phyloP scores from a whole-genome alignment of 2,113 vertebrate genomes.

The Onychostruthus taczanowskii region DNA sequence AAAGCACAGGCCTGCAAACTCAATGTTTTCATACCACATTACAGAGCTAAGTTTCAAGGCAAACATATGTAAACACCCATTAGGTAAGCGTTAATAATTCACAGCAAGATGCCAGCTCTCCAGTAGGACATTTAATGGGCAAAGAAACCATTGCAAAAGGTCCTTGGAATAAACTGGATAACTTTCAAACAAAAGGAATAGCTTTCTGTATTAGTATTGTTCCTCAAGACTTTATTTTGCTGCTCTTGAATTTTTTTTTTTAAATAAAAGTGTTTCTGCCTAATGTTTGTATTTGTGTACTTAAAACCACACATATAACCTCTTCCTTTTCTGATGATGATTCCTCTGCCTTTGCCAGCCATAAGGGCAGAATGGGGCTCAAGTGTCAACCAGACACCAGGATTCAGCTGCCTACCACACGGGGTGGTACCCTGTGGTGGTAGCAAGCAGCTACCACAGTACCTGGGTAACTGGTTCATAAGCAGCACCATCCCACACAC shows the following conservation, averaged over 20 bases:
- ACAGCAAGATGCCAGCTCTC: conserved; percentile 14
- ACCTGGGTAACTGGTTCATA: neutral
- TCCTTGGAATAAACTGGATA: neutral
- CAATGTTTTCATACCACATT: neutral
- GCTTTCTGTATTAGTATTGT: neutral
- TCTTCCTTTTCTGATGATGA: neutral
- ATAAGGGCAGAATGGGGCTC: neutral
- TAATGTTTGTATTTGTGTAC: neutral
- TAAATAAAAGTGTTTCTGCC: neutral
- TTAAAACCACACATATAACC: neutral
- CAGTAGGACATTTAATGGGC: neutral
- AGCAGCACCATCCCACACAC: rapidly evolving
- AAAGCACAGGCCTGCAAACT: neutral
- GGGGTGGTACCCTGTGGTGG: neutral
- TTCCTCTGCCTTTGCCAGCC: neutral
- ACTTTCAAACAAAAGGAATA: neutral
- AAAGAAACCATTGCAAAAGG: neutral
- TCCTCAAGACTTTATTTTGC: neutral
- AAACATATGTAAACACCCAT: conserved; percentile 16
- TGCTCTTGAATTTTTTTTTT: neutral
- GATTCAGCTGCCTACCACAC: neutral
- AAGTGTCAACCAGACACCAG: neutral
- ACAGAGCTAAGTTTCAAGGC: conserved; percentile 25
- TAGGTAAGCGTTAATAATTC: conserved; percentile 51
- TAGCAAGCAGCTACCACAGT: neutral